Evolutionary conservation across 2,113 vertebrate species (phyloP), one percentile per base, ranked within the genome.

Genomic region (Oriolus oriolus): DNA sequence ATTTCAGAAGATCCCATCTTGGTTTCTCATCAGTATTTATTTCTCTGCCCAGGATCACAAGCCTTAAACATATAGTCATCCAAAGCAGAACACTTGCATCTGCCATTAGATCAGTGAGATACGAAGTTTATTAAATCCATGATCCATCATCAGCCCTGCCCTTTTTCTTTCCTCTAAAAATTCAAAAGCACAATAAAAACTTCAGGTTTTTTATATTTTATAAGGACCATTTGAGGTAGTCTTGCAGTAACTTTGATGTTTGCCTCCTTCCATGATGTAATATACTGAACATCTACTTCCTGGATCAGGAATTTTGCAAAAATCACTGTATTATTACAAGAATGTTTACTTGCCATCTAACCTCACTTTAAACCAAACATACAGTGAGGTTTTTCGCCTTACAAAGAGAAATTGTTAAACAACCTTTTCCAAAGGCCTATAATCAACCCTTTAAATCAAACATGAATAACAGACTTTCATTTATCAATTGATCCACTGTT

Each of bases 261-360:
- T 78, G 82, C 50, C 66, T 91, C 87, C 68, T 95, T 95, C 95
- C 91, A 82, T 97, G 97, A 97, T 95, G 96, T 89, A 93, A 97
- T 83, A 94, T 27, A 59, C 87, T 87, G 95, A 95, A 94, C 56
- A 80, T 85, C 63, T 76, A 93, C 88, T 97, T 97, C 93, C 96
- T 93, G 78, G 61, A 91, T 47, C 76, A 95, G 90, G 93, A 97
- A 89, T 94, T 95, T 93, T 96, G 73, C 90, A 94, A 83, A 92
- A 90, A 86, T 87, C 76, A 44, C 92, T 93, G 63, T 95, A 96
- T 93, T 96, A 97, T 91, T 97, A 76, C 59, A 91, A 96, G 90
- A 87, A 89, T 95, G 89, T 97, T 98, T 97, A 96, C 96, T 97
- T 97, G 90, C 95, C 95, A 96, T 93, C 91, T 96, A 96, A 93